Conservation (phyloP, 2,113 vertebrate species). For the Carassius carassius region DNA sequence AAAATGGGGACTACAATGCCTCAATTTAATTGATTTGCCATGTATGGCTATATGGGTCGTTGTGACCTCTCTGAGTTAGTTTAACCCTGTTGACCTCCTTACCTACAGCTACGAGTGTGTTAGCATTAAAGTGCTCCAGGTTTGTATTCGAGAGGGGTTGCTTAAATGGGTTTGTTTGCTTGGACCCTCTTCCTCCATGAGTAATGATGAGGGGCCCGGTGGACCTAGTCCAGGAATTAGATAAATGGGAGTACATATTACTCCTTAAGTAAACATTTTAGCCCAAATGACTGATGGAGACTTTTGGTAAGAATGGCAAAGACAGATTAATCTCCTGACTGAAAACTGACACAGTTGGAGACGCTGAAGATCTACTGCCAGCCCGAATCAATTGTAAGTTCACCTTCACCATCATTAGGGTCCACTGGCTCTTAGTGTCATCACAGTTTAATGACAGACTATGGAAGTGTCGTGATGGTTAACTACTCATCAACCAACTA, state of each 20-base stretch:
- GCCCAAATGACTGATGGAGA: conserved; percentile 46
- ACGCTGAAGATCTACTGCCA: conserved; percentile 1
- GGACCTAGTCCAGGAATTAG: conserved; percentile 55
- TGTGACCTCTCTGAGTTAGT: conserved; percentile 68
- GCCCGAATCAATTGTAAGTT: not conserved
- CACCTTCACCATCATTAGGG: conserved; percentile 1
- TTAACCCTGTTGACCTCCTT: conserved; percentile 74
- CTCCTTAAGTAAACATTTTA: conserved; percentile 73
- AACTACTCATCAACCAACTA: not conserved
- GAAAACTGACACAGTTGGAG: not conserved
- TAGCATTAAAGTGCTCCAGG: conserved; percentile 46
- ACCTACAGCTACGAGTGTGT: conserved; percentile 50
- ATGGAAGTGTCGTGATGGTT: not conserved
- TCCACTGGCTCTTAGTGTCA: conserved; percentile 45
- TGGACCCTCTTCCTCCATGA: conserved; percentile 64
- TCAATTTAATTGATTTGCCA: conserved; percentile 23
- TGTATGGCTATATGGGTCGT: conserved; percentile 62
- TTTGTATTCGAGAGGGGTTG: conserved; percentile 52
- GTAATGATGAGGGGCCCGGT: conserved; percentile 65
- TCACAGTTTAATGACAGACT: conserved; percentile 41
- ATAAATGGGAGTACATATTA: conserved; percentile 65
- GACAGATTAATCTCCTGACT: conserved; percentile 43
- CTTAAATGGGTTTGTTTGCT: conserved; percentile 72
- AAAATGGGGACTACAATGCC: not conserved
- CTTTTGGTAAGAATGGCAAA: conserved; percentile 49